Evolutionary conservation across 2,888 invertebrate species (phyloP).

Genomic region (Agrochola lychnidis): DNA sequence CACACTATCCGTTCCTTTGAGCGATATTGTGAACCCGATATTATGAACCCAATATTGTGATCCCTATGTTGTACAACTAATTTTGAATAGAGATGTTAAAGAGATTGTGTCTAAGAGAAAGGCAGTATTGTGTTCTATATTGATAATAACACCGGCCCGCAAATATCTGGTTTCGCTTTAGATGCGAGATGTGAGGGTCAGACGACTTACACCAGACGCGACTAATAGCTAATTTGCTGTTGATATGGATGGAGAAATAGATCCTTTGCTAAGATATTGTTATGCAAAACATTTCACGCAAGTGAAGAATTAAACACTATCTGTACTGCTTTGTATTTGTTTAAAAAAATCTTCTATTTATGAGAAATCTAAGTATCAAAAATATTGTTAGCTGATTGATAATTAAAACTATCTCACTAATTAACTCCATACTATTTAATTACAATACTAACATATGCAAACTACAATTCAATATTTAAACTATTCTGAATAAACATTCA

Average conservation of each 20-base stretch:
- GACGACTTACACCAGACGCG: conserved; percentile 32
- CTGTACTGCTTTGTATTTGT: neutral
- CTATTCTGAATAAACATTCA: conserved; percentile 15
- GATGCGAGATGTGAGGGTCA: conserved; percentile 37
- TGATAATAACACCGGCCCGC: conserved; percentile 33
- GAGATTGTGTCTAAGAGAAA: conserved; percentile 19
- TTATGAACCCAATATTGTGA: conserved; percentile 24
- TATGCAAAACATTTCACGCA: neutral
- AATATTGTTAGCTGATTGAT: neutral
- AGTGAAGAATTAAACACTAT: neutral
- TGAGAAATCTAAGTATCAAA: neutral
- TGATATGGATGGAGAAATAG: conserved; percentile 25
- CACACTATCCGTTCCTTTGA: conserved; percentile 11
- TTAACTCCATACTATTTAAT: neutral
- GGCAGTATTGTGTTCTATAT: conserved; percentile 41
- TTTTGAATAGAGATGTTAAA: conserved; percentile 38
- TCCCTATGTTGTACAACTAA: conserved; percentile 43
- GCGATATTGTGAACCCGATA: conserved; percentile 10
- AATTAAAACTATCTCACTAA: conserved; percentile 5
- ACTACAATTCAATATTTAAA: conserved; percentile 13
- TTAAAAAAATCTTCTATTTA: neutral
- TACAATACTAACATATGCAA: neutral
- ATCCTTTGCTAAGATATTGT: conserved; percentile 16
- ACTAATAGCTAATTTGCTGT: conserved; percentile 36
- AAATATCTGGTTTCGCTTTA: conserved; percentile 50